Conservation (phyloP, 2,797 vertebrate genomes). For the Erethizon dorsatum region DNA sequence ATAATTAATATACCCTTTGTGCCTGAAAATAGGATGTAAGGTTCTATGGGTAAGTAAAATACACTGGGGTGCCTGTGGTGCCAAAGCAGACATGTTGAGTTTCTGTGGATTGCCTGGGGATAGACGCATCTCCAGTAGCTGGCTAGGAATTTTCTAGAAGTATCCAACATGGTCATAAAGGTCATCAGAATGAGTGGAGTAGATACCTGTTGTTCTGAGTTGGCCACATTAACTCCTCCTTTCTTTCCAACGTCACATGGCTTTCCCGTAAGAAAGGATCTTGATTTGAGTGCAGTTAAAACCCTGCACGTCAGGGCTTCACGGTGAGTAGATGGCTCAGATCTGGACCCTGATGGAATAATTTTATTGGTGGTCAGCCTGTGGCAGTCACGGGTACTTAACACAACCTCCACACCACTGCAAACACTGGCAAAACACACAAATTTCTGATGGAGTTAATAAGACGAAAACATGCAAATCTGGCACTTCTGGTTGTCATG, state of each 20-base stretch:
- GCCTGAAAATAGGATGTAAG: background rate
- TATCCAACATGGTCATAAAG: background rate
- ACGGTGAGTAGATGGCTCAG: background rate
- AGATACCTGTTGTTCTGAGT: background rate
- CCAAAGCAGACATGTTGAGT: background rate
- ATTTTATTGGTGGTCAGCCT: background rate
- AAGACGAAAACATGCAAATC: background rate
- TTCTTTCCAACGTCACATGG: background rate
- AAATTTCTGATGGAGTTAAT: background rate
- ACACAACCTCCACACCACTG: background rate
- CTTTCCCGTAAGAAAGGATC: background rate
- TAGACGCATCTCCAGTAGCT: background rate
- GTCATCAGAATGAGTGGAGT: background rate
- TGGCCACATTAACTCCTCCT: background rate
- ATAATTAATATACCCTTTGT: background rate
- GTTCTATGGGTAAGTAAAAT: background rate
- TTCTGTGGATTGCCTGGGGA: background rate
- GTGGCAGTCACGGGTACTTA: background rate
- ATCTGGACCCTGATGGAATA: background rate
- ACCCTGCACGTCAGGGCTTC: rapidly evolving
- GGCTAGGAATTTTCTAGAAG: background rate
- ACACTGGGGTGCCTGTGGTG: background rate
- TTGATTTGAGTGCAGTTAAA: background rate
- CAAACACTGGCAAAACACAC: background rate
- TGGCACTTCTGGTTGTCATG: background rate